Evolutionary conservation across 2,113 vertebrate species (phyloP), one percentile per base, ranked within the genome.

Genomic region (Brienomyrus brachyistius): DNA sequence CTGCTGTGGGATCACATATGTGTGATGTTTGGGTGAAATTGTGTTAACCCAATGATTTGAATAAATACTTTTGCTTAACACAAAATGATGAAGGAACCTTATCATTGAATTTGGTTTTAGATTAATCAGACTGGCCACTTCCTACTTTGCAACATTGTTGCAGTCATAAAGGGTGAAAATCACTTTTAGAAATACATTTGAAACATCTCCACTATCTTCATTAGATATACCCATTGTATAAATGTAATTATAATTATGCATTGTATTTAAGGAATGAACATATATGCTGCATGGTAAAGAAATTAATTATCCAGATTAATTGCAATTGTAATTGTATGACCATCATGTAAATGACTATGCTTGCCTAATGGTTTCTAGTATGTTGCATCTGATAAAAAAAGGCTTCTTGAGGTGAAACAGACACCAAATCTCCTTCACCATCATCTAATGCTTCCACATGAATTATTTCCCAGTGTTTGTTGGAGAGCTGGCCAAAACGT

Each of bases 401-500:
- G 85, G 84, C 59, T 8, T 27, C 91, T 87, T 88, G 15, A 31
- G 43, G 88, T 90, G 88, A 87, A 91, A 89, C 82, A 50, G 88
- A 59, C 35, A 80, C 40, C 80, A 54, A 48, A 40, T 89, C 23
- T 54, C 47, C 85, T 89, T 66, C 45, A 19, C 48, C 66, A n/a
- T 23, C 62, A 48, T 77, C 48, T 21, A 74, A 70, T 88, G 90
- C 74, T 83, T 90, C 54, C 88, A 50, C 86, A 80, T 88, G 52
- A 47, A 80, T 83, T 91, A 84, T 92, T 90, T 87, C 89, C 87
- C 89, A 91, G 89, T 43, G 35, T 87, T 89, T 70, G 62, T 92
- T 94, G 91, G 92, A 94, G 91, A 91, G 66, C 80, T 92, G 88
- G 52, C 86, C 70, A 92, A 91, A 91, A 93, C 92, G 89, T 88